These are phyloP conservation scores for Nesidiocoris tenuis DNA, from an alignment of 2,888 invertebrate species.

Conservation along the genomic window DNA sequence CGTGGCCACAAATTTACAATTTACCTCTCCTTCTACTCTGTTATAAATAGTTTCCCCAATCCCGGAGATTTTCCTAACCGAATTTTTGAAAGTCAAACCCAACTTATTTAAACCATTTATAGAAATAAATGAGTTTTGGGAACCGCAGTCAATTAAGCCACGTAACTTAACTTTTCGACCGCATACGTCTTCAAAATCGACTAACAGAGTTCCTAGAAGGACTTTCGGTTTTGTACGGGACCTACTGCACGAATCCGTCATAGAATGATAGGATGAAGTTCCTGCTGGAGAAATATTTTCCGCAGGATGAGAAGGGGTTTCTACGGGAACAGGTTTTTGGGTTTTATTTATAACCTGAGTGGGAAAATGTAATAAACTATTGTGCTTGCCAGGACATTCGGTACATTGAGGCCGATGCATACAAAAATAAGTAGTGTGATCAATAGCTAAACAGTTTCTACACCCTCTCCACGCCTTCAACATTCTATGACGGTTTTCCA, in stretches of 20 bases:
- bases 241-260: neutral
- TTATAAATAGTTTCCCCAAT: neutral
- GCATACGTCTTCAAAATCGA: neutral
- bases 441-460: neutral
- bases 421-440: neutral
- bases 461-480: neutral
- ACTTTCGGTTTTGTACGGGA: neutral
- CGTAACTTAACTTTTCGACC: conserved; percentile 6
- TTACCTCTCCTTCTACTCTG: neutral
- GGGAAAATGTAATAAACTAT: neutral
- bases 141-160: conserved; percentile 11
- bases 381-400: neutral
- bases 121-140: conserved; percentile 27
- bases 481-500: neutral
- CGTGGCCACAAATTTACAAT: too few species aligned
- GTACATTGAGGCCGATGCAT: neutral
- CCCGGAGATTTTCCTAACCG: neutral
- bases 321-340: too few species aligned
- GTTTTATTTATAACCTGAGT: neutral
- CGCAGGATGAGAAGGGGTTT: too few species aligned
- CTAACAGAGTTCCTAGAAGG: conserved; percentile 6
- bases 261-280: neutral
- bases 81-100: neutral
- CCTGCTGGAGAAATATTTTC: neutral
- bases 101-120: neutral